Evolutionary conservation across 1,140 invertebrate species (phyloP), one percentile per base, ranked within the genome.

Genomic region (Drosophila suzukii): DNA sequence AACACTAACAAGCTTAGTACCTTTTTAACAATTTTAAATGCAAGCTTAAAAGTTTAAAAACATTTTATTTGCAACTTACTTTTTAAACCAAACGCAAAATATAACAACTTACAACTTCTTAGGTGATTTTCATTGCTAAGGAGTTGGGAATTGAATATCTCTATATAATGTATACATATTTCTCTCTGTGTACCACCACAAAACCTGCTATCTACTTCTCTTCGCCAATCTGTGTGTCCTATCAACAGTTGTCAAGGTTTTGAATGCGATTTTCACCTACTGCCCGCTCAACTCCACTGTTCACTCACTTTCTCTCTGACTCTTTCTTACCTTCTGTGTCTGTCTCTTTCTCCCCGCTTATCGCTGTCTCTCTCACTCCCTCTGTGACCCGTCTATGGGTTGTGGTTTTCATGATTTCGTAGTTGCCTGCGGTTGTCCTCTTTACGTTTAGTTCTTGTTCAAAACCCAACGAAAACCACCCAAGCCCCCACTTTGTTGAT

Each of bases 221-320:
- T 46, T 50, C 32, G 44, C 51, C 58, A 32, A 27, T 55, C 24
- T 81, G 51, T 78, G 66, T 36, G 30, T 39, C 75, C 74, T 90
- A 78, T 90, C 81, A 80, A 78, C 84, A 84, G 80, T 89, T 89
- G 81, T 90, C 80, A 89, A 84, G 80, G 81, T 59, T 84, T 38
- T 89, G 54, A 77, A 83, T 80, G 47, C 63, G 67, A 88, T 88
- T 88, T 83, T 76, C 79, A 89, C 84, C 84, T 88, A 68, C 76
- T 78, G 68, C 57, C 57, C 47, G 68, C 55, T 78, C 20, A 49
- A 49, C 46, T 49, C 24, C 46, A 27, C 46, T 57, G 38, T 49
- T 34, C 41, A 34, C 27, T 62, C 17, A 20, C 27, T 53, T 39
- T 53, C 15, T 76, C 56, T 47, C 36, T 66, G 43, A 59, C 70